Percentiles rank a stretch among this genome's conserved stretches.
Conservation (phyloP, 2,797 vertebrate genomes). For the Sebastolobus altivelis region DNA sequence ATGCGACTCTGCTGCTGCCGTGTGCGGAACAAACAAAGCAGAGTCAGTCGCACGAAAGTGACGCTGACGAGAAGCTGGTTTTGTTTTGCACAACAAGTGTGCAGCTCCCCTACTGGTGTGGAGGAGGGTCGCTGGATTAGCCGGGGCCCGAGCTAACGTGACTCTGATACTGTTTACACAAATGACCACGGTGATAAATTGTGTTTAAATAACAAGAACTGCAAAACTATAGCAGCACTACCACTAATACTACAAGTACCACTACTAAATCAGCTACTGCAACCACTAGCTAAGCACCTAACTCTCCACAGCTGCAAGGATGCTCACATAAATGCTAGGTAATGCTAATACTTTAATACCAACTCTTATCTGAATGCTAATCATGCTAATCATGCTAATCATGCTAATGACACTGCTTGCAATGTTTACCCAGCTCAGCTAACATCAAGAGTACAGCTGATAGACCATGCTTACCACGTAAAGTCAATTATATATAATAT, state of each 20-base stretch:
- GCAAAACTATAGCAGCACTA: not conserved
- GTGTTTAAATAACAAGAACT: constrained; percentile 4
- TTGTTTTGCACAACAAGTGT: not conserved
- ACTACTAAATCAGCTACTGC: not conserved
- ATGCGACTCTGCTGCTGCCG: constrained; percentile 25
- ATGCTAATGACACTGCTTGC: not conserved
- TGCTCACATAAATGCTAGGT: constrained; percentile 45
- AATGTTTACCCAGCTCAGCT: not conserved
- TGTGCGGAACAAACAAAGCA: constrained; percentile 81
- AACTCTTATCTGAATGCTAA: constrained; percentile 6
- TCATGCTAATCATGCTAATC: constrained; percentile 12
- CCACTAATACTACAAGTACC: not conserved
- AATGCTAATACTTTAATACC: constrained; percentile 49
- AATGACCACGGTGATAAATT: not conserved
- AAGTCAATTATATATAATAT: not conserved
- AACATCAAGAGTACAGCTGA: no score
- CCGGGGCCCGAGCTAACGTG: not conserved
- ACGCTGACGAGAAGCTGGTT: constrained; percentile 32
- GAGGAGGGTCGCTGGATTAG: constrained; percentile 3
- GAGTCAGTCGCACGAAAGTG: constrained; percentile 51
- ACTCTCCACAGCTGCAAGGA: constrained; percentile 23
- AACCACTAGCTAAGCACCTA: constrained; percentile 11
- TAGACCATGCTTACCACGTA: not conserved
- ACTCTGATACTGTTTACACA: not conserved
- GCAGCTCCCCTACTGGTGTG: constrained; percentile 49